Conservation (phyloP, 2,113 vertebrate genomes). For the Acanthochromis polyacanthus region DNA sequence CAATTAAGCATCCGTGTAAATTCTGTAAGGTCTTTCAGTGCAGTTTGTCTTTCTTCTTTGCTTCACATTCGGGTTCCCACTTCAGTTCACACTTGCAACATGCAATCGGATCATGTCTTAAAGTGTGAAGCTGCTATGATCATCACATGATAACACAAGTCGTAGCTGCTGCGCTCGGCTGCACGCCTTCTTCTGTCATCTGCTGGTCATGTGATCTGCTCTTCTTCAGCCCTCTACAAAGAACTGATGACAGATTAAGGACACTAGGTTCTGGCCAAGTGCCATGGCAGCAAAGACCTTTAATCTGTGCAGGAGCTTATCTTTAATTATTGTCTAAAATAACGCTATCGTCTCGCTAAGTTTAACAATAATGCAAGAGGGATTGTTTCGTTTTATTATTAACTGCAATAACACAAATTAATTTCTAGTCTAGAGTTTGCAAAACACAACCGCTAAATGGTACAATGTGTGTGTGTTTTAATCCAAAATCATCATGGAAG, state of each 20-base stretch:
- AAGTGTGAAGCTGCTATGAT: not conserved
- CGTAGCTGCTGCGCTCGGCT: not conserved
- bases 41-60: no score
- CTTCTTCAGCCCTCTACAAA: not conserved
- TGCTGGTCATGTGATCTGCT: conserved; percentile 14
- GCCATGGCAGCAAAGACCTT: not conserved
- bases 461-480: not conserved
- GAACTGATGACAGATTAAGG: conserved; percentile 20
- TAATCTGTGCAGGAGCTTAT: not conserved
- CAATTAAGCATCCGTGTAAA: no score
- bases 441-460: not conserved
- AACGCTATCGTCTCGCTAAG: not conserved
- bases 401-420: not conserved
- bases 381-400: not conserved
- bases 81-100: not conserved
- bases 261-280: not conserved
- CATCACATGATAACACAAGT: not conserved
- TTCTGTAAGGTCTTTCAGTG: no score
- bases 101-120: not conserved
- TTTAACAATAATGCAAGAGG: not conserved
- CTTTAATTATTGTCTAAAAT: not conserved
- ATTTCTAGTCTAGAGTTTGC: not conserved
- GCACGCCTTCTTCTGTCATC: not conserved
- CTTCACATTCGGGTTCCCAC: no score
- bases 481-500: conserved; percentile 5